Evolutionary conservation across 2,888 invertebrate species (phyloP), one percentile per base, ranked within the genome.

Genomic region (Zelleria hepariella): DNA sequence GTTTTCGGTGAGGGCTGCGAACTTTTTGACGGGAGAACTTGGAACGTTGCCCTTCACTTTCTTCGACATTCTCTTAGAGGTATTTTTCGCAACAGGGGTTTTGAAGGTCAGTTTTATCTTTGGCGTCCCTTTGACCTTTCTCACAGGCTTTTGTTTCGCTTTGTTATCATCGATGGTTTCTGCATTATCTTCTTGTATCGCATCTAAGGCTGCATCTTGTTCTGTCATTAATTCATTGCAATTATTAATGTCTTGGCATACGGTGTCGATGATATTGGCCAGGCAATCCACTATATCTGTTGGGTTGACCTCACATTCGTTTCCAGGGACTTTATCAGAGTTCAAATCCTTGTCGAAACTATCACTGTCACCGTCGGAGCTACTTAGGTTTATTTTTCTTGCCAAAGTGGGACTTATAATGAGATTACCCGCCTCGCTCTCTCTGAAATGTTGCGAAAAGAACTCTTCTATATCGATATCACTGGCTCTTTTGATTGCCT

Each of bases 391-490:
- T 1, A 81, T 73, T 71, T 78, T 80, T 32, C 68, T 75, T 1
- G 82, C 82, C 60, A 82, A 65, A 8, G 74, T 69, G 24, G 83
- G 80, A 67, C 80, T 85, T 52, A 81, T 71, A 4, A 70, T 60
- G 18, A 75, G 60, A 48, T 77, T 70, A 2, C 66, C 66, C 10
- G 61, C 61, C 55, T 62, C 64, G 53, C 73, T 76, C 62, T 78
- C 73, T 26, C 64, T 48, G 26, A 73, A 67, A 63, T 84, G 80
- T 62, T 82, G 74, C 0, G 76, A 70, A 60, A 85, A 82, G 58
- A 80, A 79, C 5, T 75, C 64, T 67, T 85, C 82, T 5, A 82
- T 68, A 3, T 63, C 66, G 47, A 64, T 70, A 62, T 78, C 68
- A 57, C 69, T 70, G 2, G 59, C 57, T 21, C 64, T 57, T 27